Conservation (phyloP, 2,888 invertebrate genomes). For the Scaptomyza reducta region DNA sequence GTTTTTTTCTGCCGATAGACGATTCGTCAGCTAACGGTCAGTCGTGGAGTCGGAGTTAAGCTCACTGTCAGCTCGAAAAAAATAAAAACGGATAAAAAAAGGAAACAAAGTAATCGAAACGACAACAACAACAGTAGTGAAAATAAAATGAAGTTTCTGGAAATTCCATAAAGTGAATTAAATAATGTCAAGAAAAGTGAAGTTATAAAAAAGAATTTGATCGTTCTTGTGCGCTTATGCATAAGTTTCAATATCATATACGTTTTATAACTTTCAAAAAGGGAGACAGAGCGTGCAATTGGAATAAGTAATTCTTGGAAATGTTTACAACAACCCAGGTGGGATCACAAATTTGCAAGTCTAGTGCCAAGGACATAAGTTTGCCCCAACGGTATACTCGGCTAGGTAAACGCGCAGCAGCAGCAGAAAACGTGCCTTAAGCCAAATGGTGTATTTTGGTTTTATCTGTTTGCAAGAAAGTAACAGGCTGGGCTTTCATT, state of each 20-base stretch:
- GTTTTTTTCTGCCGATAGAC: conserved; percentile 21
- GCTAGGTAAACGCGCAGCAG: conserved; percentile 33
- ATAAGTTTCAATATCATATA: conserved; percentile 54
- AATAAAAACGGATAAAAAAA: conserved; percentile 9
- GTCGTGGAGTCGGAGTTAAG: conserved; percentile 23
- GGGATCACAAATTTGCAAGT: conserved; percentile 1
- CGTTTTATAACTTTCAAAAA: not conserved
- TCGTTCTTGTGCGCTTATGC: conserved; percentile 43
- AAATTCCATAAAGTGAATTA: conserved; percentile 41
- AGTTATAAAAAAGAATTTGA: conserved; percentile 22
- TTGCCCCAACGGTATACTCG: conserved; percentile 22
- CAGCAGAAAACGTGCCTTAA: conserved; percentile 40
- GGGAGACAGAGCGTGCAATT: not conserved
- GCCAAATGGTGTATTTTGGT: not conserved
- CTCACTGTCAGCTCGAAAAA: conserved; percentile 22
- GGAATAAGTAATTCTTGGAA: conserved; percentile 4
- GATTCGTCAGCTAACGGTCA: conserved; percentile 41
- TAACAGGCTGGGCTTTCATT: conserved; percentile 10
- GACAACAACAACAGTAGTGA: conserved; percentile 20
- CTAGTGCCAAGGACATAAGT: conserved; percentile 9
- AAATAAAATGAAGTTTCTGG: conserved; percentile 47
- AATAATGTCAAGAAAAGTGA: conserved; percentile 30
- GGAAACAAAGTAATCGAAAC: conserved; percentile 11
- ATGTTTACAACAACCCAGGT: not conserved
- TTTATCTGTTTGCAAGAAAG: conserved; percentile 14